Percentiles rank a stretch among this genome's conserved stretches.
Conservation (phyloP, 2,113 vertebrate genomes). For the Indri indri region DNA sequence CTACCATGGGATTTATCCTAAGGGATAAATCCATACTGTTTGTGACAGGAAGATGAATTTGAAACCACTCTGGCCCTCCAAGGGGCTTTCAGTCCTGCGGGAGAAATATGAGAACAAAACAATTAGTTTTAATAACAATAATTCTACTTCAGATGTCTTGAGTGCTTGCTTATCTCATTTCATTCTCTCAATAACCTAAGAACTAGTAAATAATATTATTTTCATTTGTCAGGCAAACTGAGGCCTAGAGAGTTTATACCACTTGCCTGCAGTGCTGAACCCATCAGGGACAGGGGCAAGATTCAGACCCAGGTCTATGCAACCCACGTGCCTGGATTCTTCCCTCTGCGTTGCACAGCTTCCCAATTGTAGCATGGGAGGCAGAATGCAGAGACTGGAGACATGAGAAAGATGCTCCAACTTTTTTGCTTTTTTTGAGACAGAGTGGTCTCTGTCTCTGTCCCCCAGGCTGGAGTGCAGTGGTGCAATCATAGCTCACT, state of each 20-base stretch:
- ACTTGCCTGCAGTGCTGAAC: too few relatives aligned
- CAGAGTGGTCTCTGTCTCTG: too few relatives aligned
- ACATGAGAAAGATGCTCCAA: neutral
- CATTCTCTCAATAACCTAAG: neutral
- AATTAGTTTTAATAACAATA: neutral
- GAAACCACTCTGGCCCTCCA: neutral
- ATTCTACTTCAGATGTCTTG: neutral
- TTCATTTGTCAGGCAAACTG: neutral
- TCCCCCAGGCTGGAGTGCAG: too few relatives aligned
- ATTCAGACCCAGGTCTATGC: neutral
- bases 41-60: neutral
- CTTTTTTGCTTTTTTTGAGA: too few relatives aligned
- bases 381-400: fast-evolving
- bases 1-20: neutral
- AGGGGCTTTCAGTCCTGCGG: neutral
- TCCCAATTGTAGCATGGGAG: fast-evolving
- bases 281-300: neutral
- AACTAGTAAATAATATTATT: neutral
- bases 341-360: too few relatives aligned
- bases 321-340: neutral
- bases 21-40: fast-evolving
- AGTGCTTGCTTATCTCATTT: neutral
- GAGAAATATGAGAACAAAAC: neutral
- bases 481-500: too few relatives aligned
- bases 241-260: neutral